Evolutionary conservation across 2,113 vertebrate genomes (phyloP), one percentile per base, ranked within the genome.

Genomic region (Calcarius ornatus): DNA sequence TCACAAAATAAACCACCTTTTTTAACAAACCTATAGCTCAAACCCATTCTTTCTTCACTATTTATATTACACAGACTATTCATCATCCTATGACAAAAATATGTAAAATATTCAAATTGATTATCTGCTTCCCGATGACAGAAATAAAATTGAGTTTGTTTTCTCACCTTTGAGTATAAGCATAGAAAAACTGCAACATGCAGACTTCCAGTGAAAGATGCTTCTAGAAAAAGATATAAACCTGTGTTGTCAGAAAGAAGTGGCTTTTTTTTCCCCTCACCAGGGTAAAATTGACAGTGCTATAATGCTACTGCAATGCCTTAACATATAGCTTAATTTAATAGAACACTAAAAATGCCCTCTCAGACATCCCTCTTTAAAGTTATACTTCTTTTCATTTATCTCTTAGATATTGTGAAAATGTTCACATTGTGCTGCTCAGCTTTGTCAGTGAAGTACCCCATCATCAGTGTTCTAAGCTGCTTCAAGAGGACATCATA

Each of bases 151-250:
- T 35, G 19, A 79, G 68, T 10, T 72, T 90, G 25, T 73, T 86
- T 35, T 91, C 98, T 98, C 97, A 99, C 99, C 99, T 99, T 97
- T 99, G 99, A 90, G 99, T 99, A 81, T 99, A 99, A 56, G 99
- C 99, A 96, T 99, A 99, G 98, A 99, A 99, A 98, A 99, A 99
- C 97, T 99, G 99, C 97, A 99, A 98, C 99, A 99, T 99, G 97
- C 99, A 99, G 92, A 99, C 99, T 97, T 99, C 99, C 96, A 99
- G 96, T 47, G 99, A 99, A 79, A 99, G 98, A 94, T 99, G 99
- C 96, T 99, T 99, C 99, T 99, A 98, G 75, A 94, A 86, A 88
- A 97, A 92, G 51, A 96, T 53, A 97, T 18, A 94, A 89, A 90
- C 15, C 18, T 73, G 20, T 88, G 64, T 96, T 33, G 50, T 35